Percentiles rank a stretch among this genome's conserved stretches.
Conservation (phyloP, 1,140 invertebrate genomes). For the Ceratina japonica region DNA sequence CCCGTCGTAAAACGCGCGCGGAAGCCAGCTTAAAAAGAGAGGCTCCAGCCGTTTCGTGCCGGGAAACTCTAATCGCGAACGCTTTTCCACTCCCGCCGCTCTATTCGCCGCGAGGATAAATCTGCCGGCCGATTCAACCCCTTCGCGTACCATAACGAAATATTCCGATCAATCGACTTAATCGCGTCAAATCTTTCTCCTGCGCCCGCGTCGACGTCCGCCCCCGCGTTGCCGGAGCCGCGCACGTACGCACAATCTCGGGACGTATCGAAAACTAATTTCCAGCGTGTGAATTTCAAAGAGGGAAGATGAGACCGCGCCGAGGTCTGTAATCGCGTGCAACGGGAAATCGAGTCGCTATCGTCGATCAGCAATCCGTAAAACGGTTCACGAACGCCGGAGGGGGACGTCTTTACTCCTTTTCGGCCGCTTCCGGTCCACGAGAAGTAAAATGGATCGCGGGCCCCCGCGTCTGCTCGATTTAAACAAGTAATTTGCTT, state of each 20-base stretch:
- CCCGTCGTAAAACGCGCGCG: slow-evolving; percentile 17
- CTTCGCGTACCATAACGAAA: no score
- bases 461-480: slow-evolving; percentile 18
- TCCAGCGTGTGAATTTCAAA: no score
- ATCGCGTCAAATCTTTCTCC: no score
- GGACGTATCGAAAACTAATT: no score
- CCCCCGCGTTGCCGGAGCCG: no score
- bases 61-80: slow-evolving; percentile 23
- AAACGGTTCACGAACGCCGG: neutral
- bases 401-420: neutral
- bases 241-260: no score
- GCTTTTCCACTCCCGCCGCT: neutral
- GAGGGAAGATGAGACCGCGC: no score
- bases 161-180: no score
- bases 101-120: neutral
- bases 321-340: no score
- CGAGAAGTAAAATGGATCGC: slow-evolving; percentile 24
- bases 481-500: slow-evolving; percentile 37
- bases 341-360: slow-evolving; percentile 3
- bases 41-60: neutral
- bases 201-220: no score
- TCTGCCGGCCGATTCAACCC: neutral
- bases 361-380: neutral
- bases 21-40: slow-evolving; percentile 16
- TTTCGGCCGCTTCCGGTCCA: neutral